Conservation (phyloP, 2,113 vertebrate genomes). For the Cepphus grylle region DNA sequence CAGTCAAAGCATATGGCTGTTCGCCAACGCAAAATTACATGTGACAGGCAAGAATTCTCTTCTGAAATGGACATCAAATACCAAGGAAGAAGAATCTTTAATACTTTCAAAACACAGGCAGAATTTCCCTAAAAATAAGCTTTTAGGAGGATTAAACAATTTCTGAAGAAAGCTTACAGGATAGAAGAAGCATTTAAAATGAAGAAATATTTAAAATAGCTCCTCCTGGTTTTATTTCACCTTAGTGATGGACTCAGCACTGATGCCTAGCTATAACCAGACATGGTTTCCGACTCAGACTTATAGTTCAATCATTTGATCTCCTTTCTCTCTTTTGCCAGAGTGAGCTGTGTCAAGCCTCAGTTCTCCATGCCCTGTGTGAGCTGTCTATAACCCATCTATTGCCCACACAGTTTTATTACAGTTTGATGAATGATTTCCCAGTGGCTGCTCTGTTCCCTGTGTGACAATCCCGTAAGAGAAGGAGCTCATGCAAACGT, state of each 20-base stretch:
- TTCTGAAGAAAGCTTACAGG: neutral
- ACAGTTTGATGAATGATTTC: neutral
- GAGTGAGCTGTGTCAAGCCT: neutral
- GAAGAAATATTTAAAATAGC: neutral
- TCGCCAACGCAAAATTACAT: neutral
- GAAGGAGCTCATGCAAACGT: neutral
- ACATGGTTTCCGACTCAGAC: neutral
- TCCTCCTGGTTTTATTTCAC: neutral
- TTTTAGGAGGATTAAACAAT: neutral
- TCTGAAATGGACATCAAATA: neutral
- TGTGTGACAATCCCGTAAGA: neutral
- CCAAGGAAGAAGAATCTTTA: neutral
- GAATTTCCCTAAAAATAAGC: neutral
- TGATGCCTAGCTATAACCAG: neutral
- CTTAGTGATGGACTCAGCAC: neutral
- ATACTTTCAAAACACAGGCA: neutral
- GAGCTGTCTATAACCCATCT: neutral
- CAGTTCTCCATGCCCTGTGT: neutral
- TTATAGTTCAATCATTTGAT: accelerated
- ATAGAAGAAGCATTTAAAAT: neutral
- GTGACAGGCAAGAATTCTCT: neutral
- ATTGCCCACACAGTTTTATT: neutral
- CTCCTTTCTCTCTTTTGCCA: neutral
- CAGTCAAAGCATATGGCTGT: neutral
- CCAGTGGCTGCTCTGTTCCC: neutral